Evolutionary conservation across 2,888 invertebrate genomes (phyloP).

Genomic region (Masnerella sp.): DNA sequence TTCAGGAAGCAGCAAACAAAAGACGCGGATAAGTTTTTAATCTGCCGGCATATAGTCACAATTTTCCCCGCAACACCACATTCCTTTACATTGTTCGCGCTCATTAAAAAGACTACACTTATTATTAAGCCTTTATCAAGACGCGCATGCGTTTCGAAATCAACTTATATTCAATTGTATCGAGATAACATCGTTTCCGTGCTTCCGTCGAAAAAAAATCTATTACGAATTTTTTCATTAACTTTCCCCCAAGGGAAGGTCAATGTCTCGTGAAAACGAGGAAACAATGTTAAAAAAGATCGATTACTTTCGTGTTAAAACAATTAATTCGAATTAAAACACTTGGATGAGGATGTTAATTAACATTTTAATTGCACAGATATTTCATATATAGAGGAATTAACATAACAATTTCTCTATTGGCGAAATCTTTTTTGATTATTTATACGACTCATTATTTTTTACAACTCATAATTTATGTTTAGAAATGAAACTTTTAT

Average conservation of each 20-base stretch:
- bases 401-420: no score
- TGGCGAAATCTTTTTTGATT: no score
- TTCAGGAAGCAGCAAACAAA: neutral
- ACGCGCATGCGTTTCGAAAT: slow-evolving; percentile 32
- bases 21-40: neutral
- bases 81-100: slow-evolving; percentile 21
- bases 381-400: no score
- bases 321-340: no score
- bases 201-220: slow-evolving; percentile 30
- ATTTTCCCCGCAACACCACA: neutral
- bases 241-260: neutral
- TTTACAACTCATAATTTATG: no score
- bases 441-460: no score
- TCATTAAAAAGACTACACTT: slow-evolving; percentile 26
- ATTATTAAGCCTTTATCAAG: slow-evolving; percentile 41
- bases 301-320: no score
- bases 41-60: neutral
- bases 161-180: slow-evolving; percentile 35
- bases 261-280: neutral
- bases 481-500: no score
- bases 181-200: slow-evolving; percentile 38
- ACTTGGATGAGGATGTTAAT: no score
- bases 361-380: no score
- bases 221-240: slow-evolving; percentile 26
- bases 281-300: no score